These are phyloP conservation scores for Cataglyphis cursor DNA, from an alignment of 2,888 invertebrate species.

Conservation along the genomic window DNA sequence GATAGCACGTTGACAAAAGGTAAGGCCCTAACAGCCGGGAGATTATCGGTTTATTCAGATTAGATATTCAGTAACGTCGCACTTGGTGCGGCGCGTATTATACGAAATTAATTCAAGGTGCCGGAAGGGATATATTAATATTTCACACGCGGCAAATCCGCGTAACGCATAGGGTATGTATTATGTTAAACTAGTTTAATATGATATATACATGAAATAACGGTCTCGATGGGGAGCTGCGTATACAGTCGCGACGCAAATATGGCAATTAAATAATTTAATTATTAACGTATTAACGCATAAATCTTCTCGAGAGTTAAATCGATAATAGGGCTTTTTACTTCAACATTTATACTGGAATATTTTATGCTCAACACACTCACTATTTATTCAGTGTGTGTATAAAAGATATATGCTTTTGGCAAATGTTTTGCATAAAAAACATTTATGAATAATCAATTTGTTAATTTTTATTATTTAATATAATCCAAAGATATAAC, in stretches of 20 bases:
- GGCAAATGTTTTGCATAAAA: neutral
- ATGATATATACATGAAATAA: conserved; percentile 35
- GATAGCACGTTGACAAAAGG: conserved; percentile 23
- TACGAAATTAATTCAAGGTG: conserved; percentile 37
- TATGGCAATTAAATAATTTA: conserved; percentile 41
- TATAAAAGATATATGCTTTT: neutral
- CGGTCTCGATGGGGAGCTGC: neutral
- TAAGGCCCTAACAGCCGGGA: conserved; percentile 4
- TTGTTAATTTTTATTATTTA: neutral
- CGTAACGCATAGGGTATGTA: conserved; percentile 2
- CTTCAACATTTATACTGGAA: conserved; percentile 3
- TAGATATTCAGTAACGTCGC: conserved; percentile 48
- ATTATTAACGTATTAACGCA: conserved; percentile 36
- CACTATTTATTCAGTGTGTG: neutral
- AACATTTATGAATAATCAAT: neutral
- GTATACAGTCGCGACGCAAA: neutral
- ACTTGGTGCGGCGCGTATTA: conserved; percentile 25
- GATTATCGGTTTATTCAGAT: conserved; percentile 49
- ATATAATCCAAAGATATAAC: neutral
- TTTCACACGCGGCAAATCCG: conserved; percentile 41
- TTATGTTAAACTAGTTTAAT: conserved; percentile 41
- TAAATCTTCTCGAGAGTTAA: conserved; percentile 11
- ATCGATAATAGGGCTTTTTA: neutral
- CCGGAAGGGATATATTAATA: conserved; percentile 51
- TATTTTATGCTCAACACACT: neutral